A percentile compares a stretch with the other conserved stretches of the same genome.
These are phyloP conservation scores for Bombus waltoni DNA, from an alignment of 1,140 invertebrate genomes.

Conservation along the genomic window DNA sequence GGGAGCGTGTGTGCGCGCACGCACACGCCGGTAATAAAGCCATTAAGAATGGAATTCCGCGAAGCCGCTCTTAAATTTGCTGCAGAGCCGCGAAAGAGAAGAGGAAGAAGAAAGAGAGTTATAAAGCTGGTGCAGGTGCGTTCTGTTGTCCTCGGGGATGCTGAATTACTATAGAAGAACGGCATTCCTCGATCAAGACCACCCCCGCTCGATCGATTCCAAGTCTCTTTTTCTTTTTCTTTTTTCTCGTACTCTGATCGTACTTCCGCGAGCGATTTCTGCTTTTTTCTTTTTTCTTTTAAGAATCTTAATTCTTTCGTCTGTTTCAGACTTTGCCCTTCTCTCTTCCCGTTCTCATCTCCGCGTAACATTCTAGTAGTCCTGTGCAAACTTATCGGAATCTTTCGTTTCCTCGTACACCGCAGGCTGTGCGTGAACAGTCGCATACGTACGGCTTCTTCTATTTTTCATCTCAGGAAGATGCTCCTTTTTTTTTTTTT, in stretches of 20 bases:
- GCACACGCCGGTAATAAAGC: constrained; percentile 38
- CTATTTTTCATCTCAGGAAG: too few relatives aligned
- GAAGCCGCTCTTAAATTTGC: constrained; percentile 47
- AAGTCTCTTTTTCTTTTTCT: neutral
- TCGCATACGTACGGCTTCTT: neutral
- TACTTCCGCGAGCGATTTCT: neutral
- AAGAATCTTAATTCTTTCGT: neutral
- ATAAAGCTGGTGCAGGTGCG: neutral
- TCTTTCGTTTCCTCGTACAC: neutral
- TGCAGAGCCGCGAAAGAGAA: constrained; percentile 19
- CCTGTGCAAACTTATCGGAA: neutral
- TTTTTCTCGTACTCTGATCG: too few relatives aligned
- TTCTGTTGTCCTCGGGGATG: neutral
- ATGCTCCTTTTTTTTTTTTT: too few relatives aligned
- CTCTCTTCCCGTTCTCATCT: too few relatives aligned
- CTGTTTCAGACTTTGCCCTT: neutral
- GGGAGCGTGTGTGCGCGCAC: neutral
- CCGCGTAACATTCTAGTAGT: too few relatives aligned
- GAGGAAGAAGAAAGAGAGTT: neutral
- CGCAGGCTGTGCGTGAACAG: too few relatives aligned
- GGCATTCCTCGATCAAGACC: neutral
- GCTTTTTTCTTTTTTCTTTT: neutral
- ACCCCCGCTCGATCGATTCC: neutral
- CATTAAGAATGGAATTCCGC: constrained; percentile 51
- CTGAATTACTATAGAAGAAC: constrained; percentile 15